Evolutionary conservation across 2,113 vertebrate species (phyloP), one percentile per base, ranked within the genome.

Genomic region (Peromyscus polionotus): DNA sequence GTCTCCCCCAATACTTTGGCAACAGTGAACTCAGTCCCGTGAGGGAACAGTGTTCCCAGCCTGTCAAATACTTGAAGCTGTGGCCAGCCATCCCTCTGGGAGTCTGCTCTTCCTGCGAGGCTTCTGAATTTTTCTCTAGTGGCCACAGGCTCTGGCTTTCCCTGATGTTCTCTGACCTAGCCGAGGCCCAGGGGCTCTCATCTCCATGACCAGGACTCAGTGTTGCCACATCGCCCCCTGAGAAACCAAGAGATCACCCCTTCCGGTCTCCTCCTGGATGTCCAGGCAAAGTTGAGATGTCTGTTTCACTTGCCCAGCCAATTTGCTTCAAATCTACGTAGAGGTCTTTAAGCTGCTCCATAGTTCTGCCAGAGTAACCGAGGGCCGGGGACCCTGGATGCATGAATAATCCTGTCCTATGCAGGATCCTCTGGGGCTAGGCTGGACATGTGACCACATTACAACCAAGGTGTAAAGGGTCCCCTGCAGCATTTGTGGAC

Each of bases 161-260:
- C 20, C 31, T 45, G 0, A 13, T 57, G 19, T 48, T 42, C 17
- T 45, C 31, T 14, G 33, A 80, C 24, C 19, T 28, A 39, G 4
- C 1, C 0, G 17, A 70, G 26, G 20, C 68, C 68, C 22, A 48
- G 77, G 42, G 51, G 26, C 19, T 63, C 45, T 68, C 26, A 10
- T 42, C 13, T 17, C 67, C 7, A 8, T 5, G 28, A 7, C 8
- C 5, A 11, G 67, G 3, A 87, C 51, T 80, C 51, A 6, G 8
- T 7, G 67, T 6, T 67, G 36, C 31, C 8, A 7, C 3, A 20
- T 26, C 3, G 24, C 36, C 0, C 0, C 51, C 31, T 24, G 42
- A 5, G 39, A 33, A 20, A 28, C 42, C 51, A 42, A 54, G 54
- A 54, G 19, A 20, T 42, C 51, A 31, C 13, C 31, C 36, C 20